Evolutionary conservation across 2,888 invertebrate genomes (phyloP).

Genomic region (Latrodectus hesperus): DNA sequence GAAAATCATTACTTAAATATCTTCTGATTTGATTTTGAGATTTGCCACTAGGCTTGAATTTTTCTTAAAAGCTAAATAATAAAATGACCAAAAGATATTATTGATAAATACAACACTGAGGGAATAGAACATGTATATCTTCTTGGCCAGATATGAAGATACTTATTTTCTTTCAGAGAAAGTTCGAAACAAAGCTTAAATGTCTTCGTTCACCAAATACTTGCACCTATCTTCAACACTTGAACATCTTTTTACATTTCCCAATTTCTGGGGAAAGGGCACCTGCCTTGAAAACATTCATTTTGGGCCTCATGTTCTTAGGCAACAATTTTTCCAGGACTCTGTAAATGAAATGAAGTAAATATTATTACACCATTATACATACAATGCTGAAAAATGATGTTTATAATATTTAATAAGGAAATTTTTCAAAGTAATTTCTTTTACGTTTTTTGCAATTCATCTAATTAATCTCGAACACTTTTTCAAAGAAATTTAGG

Average conservation of each 20-base stretch:
- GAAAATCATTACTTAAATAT: too few relatives aligned
- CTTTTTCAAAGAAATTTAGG: too few relatives aligned
- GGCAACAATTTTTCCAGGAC: constrained; percentile 71
- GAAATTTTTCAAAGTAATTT: too few relatives aligned
- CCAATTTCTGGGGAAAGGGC: constrained; percentile 70
- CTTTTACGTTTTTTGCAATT: too few relatives aligned
- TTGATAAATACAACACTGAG: background rate
- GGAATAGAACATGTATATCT: constrained; percentile 3
- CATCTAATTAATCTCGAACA: too few relatives aligned
- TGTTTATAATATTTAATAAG: too few relatives aligned
- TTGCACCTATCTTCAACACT: constrained; percentile 64
- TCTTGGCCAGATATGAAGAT: constrained; percentile 46
- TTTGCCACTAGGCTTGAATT: too few relatives aligned
- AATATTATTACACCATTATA: background rate
- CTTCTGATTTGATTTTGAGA: too few relatives aligned
- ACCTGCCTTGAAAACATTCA: constrained; percentile 71
- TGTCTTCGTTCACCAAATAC: background rate
- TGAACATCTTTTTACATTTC: constrained; percentile 71
- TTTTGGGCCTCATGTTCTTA: constrained; percentile 71
- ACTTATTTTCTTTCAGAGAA: constrained; percentile 13
- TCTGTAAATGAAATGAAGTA: constrained; percentile 46
- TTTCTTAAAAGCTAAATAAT: background rate
- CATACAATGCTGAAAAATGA: too few relatives aligned
- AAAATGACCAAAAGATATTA: too few relatives aligned
- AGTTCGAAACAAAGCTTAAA: constrained; percentile 23